Evolutionary conservation across 2,113 vertebrate species (phyloP).

Genomic region (Vidua macroura): DNA sequence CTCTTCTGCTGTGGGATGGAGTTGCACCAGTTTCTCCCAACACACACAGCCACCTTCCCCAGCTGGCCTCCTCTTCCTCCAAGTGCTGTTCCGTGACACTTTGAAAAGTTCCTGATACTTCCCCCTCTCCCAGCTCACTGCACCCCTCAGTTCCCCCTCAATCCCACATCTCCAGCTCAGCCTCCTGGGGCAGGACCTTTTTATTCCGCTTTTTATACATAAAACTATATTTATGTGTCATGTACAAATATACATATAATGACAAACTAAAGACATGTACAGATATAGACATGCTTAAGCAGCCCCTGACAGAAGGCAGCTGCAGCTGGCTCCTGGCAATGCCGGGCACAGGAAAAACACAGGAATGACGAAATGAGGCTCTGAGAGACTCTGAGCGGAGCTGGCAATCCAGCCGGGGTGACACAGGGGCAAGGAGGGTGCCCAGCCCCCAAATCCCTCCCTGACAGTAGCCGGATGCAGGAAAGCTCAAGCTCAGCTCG

Average conservation of each 20-base stretch:
- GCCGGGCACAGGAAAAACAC: neutral
- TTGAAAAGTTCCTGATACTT: neutral
- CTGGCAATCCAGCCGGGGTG: neutral
- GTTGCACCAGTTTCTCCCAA: neutral
- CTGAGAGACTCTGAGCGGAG: accelerated
- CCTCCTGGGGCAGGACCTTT: neutral
- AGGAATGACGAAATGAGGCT: accelerated
- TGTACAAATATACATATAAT: accelerated
- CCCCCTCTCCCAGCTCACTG: accelerated
- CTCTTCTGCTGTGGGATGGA: accelerated
- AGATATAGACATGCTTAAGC: accelerated
- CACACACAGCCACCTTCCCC: neutral
- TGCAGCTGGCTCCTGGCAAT: neutral
- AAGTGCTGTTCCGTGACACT: accelerated
- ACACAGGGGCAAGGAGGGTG: neutral
- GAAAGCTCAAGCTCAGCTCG: accelerated
- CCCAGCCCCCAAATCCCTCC: neutral
- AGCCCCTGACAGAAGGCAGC: neutral
- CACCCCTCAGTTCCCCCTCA: neutral
- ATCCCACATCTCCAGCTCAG: neutral
- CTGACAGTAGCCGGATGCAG: neutral
- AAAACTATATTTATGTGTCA: accelerated
- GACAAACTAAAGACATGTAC: accelerated
- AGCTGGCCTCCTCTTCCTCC: neutral
- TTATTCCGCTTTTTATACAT: accelerated